These are phyloP conservation scores for Myotis daubentonii DNA, from an alignment of 2,797 vertebrate genomes.

Conservation along the genomic window DNA sequence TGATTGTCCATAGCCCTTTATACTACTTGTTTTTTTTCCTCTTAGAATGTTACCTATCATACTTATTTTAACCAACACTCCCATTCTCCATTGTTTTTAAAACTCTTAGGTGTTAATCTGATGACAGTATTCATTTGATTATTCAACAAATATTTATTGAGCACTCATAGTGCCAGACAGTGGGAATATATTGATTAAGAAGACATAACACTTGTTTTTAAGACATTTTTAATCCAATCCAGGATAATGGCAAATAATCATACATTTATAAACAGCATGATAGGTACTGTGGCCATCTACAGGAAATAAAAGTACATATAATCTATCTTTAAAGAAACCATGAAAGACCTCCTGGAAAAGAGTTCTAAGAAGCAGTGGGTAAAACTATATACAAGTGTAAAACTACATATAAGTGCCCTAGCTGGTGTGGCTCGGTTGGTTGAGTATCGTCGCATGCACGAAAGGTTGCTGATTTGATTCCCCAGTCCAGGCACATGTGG, in stretches of 20 bases:
- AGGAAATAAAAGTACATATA: neutral
- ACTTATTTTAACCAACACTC: neutral
- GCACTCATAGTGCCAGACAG: neutral
- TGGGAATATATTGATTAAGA: conserved; percentile 19
- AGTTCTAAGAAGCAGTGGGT: conserved; percentile 9
- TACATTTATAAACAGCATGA: neutral
- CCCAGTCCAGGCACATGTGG: neutral
- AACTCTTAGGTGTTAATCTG: neutral
- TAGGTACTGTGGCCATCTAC: neutral
- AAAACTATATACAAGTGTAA: neutral
- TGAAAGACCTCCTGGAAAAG: neutral
- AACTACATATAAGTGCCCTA: neutral
- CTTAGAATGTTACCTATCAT: neutral
- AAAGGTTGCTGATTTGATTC: neutral
- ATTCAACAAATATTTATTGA: conserved; percentile 29
- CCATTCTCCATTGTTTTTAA: neutral
- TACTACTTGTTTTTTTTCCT: neutral
- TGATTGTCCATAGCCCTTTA: neutral
- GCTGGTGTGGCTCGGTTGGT: neutral
- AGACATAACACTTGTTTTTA: neutral
- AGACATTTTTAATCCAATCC: neutral
- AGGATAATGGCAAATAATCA: neutral
- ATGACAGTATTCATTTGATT: neutral
- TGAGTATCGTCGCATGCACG: neutral
- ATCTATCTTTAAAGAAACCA: neutral